phyloP scores from a whole-genome alignment of 1,140 invertebrate genomes.

The Adoxophyes honmai region DNA sequence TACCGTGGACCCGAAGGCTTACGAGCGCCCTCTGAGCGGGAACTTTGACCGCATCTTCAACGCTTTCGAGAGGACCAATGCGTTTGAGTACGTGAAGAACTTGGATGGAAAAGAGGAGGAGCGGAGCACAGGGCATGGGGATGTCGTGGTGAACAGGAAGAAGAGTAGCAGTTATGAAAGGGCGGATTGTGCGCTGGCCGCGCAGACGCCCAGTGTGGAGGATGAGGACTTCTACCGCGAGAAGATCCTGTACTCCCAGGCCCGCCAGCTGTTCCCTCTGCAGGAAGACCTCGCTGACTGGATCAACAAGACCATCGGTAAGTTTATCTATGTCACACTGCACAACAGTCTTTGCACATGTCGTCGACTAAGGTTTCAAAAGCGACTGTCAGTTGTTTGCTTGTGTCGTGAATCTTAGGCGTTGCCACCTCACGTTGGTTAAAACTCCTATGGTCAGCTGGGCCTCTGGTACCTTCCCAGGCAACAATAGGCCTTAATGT shows the following conservation, averaged over 20 bases:
- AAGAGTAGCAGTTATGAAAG: constrained; percentile 76
- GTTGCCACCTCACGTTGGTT: too few relatives aligned
- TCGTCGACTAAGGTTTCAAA: too few relatives aligned
- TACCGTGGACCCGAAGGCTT: constrained; percentile 52
- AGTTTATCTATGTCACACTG: too few relatives aligned
- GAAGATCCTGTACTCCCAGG: constrained; percentile 85
- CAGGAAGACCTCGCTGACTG: constrained; percentile 92
- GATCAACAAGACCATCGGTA: constrained; percentile 90
- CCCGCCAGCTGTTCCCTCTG: constrained; percentile 86
- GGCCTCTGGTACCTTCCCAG: background rate
- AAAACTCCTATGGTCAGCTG: background rate
- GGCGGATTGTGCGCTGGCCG: constrained; percentile 76
- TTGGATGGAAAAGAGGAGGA: constrained; percentile 55
- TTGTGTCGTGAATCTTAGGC: too few relatives aligned
- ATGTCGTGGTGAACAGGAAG: constrained; percentile 68
- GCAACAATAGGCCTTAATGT: constrained; percentile 3
- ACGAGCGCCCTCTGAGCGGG: constrained; percentile 64
- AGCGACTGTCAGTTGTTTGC: too few relatives aligned
- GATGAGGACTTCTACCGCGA: constrained; percentile 87
- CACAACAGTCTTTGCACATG: too few relatives aligned
- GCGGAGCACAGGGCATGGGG: constrained; percentile 50
- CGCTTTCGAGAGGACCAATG: constrained; percentile 71
- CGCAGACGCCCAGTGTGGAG: constrained; percentile 79
- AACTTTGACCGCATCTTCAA: constrained; percentile 76
- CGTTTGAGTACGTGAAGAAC: constrained; percentile 68